phyloP scores from a whole-genome alignment of 1,140 invertebrate genomes.

The Spodoptera litura region DNA sequence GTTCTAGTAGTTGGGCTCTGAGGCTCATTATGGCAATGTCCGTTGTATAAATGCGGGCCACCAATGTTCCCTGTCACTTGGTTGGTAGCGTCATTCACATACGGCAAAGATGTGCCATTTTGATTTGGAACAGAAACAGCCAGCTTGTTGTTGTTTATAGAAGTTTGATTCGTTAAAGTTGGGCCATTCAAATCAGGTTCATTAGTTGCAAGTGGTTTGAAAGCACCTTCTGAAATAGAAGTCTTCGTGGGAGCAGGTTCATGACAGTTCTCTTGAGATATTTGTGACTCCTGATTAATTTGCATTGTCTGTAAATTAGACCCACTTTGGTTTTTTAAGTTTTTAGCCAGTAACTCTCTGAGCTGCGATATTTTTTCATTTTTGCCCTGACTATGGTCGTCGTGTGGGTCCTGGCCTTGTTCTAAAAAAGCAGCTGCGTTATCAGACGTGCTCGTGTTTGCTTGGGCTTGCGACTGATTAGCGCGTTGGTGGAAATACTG shows the following conservation, averaged over 20 bases:
- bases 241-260: slow-evolving; percentile 56
- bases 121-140: slow-evolving; percentile 61
- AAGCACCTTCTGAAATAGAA: slow-evolving; percentile 66
- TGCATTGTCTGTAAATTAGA: slow-evolving; percentile 65
- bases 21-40: slow-evolving; percentile 73
- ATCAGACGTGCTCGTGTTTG: slow-evolving; percentile 51
- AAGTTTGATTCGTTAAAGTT: slow-evolving; percentile 57
- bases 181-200: slow-evolving; percentile 63
- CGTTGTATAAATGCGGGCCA: slow-evolving; percentile 72
- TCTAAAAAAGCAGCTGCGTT: slow-evolving; percentile 79
- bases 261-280: slow-evolving; percentile 56
- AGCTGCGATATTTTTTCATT: slow-evolving; percentile 91
- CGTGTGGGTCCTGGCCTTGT: slow-evolving; percentile 77
- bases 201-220: slow-evolving; percentile 67
- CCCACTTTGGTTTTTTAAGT: slow-evolving; percentile 86
- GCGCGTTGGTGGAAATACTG: slow-evolving; percentile 91
- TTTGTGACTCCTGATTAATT: slow-evolving; percentile 60
- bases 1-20: slow-evolving; percentile 88
- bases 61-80: slow-evolving; percentile 59
- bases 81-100: slow-evolving; percentile 60
- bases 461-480: slow-evolving; percentile 60
- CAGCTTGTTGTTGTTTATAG: slow-evolving; percentile 60
- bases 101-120: slow-evolving; percentile 67
- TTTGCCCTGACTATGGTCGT: slow-evolving; percentile 83
- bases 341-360: slow-evolving; percentile 90